These are phyloP conservation scores for Alexandromys fortis DNA, from an alignment of 2,113 vertebrate species.

Conservation along the genomic window DNA sequence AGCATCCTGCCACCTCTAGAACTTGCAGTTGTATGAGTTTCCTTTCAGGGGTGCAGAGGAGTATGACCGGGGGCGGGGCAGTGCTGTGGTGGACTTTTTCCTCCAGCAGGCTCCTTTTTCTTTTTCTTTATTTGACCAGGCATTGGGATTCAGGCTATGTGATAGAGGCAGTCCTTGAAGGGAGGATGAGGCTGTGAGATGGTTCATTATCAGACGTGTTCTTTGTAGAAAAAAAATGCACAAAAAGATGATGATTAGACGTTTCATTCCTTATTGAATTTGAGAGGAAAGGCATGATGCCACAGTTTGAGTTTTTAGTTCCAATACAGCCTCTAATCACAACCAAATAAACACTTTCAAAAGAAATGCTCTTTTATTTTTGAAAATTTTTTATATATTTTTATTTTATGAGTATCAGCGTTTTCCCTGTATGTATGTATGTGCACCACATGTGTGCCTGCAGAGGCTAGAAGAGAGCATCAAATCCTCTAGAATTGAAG, in stretches of 20 bases:
- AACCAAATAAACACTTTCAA: background rate
- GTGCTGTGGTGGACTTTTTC: background rate
- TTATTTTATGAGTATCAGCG: background rate
- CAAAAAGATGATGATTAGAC: slow-evolving; percentile 27
- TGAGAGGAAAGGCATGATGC: background rate
- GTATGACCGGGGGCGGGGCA: no score
- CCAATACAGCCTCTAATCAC: background rate
- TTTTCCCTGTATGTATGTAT: background rate
- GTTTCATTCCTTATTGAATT: background rate
- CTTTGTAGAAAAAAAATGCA: slow-evolving; percentile 33
- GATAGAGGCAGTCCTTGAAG: background rate
- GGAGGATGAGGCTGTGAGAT: background rate
- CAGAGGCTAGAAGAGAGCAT: background rate
- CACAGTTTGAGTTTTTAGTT: background rate
- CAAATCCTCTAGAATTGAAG: no score
- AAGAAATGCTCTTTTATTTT: background rate
- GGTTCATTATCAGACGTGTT: background rate
- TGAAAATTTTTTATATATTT: background rate
- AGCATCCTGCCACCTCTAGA: slow-evolving; percentile 27
- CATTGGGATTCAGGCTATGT: background rate
- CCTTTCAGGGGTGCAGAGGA: background rate
- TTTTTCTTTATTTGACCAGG: background rate
- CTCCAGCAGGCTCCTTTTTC: background rate
- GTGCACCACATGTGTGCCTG: background rate
- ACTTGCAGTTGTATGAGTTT: background rate